Conservation (phyloP, 2,888 invertebrate species). For the Amiota mariae region DNA sequence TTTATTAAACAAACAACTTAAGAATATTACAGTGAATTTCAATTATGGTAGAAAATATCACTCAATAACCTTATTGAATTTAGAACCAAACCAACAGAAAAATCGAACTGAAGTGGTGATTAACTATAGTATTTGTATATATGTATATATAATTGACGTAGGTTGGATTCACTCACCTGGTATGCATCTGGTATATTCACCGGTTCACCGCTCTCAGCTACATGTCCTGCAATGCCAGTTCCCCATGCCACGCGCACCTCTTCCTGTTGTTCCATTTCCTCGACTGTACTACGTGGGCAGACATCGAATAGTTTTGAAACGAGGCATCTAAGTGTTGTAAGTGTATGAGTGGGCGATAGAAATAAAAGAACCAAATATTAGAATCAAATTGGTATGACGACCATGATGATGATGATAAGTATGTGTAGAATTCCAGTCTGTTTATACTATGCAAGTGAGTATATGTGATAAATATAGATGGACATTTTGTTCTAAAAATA, state of each 20-base stretch:
- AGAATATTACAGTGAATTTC: too few species aligned
- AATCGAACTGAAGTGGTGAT: too few species aligned
- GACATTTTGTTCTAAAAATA: slow-evolving; percentile 2
- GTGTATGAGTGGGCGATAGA: slow-evolving; percentile 36
- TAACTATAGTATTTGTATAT: too few species aligned
- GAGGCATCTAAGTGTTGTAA: slow-evolving; percentile 77
- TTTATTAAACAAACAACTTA: too few species aligned
- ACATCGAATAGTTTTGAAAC: slow-evolving; percentile 97
- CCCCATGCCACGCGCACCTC: slow-evolving; percentile 97
- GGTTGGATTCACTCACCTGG: slow-evolving; percentile 77
- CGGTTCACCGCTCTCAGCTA: slow-evolving; percentile 92
- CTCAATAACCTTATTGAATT: too few species aligned
- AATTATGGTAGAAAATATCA: too few species aligned
- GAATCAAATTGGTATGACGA: neutral
- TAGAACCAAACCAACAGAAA: too few species aligned
- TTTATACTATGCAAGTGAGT: neutral
- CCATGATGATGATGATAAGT: neutral
- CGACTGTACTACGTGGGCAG: slow-evolving; percentile 91
- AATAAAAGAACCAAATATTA: slow-evolving; percentile 16
- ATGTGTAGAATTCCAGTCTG: neutral
- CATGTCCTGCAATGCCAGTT: slow-evolving; percentile 94
- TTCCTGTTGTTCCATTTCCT: slow-evolving; percentile 93
- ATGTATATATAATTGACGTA: too few species aligned
- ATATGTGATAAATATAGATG: neutral
- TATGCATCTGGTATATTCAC: slow-evolving; percentile 97